Conservation (phyloP, 2,797 vertebrate species). For the Urophycis tenuis region DNA sequence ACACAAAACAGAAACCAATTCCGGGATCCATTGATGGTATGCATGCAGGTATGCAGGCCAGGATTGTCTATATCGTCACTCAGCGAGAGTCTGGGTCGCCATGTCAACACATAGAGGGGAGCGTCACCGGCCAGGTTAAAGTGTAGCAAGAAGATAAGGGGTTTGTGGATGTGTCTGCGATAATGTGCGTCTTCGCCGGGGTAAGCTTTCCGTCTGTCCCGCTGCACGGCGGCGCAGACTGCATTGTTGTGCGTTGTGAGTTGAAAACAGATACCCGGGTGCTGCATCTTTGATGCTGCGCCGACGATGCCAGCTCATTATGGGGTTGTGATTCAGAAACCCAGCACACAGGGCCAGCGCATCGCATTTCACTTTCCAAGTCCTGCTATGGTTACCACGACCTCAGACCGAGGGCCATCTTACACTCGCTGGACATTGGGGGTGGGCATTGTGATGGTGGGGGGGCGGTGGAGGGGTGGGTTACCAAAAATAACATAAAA, state of each 20-base stretch:
- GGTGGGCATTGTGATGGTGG: not conserved
- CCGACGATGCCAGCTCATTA: slow-evolving; percentile 65
- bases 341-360: slow-evolving; percentile 53
- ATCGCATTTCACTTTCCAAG: slow-evolving; percentile 78
- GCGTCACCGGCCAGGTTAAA: not conserved
- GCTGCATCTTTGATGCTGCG: slow-evolving; percentile 69
- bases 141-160: not conserved
- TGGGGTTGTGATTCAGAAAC: slow-evolving; percentile 74
- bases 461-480: not conserved
- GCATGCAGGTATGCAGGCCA: not conserved
- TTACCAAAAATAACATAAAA: slow-evolving; percentile 55
- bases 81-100: not conserved
- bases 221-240: slow-evolving; percentile 46
- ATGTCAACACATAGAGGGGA: not conserved
- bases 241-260: slow-evolving; percentile 45
- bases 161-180: slow-evolving; percentile 1
- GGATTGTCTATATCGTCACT: not conserved
- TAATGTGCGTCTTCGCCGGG: slow-evolving; percentile 17
- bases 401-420: slow-evolving; percentile 69
- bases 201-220: slow-evolving; percentile 23
- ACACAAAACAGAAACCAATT: not conserved
- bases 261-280: slow-evolving; percentile 66
- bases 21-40: not conserved
- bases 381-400: slow-evolving; percentile 73
- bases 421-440: slow-evolving; percentile 46